Evolutionary conservation across 2,797 vertebrate genomes (phyloP).

Genomic region (Xenopus petersii): DNA sequence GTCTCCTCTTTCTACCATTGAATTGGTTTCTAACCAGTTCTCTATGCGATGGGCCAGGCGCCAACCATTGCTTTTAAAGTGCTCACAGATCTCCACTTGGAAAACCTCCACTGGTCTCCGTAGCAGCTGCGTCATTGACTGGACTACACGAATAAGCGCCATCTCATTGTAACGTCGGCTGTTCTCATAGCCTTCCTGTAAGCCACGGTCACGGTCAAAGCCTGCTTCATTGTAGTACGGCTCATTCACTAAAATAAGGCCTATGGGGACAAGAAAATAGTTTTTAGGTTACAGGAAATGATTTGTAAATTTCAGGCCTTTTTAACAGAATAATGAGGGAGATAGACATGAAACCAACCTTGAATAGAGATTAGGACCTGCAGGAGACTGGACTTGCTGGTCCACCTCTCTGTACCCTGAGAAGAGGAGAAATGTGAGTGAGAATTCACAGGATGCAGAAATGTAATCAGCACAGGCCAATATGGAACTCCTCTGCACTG

Average conservation of each 20-base stretch:
- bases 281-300: neutral
- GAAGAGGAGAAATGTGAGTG: too few relatives aligned
- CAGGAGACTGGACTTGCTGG: constrained; percentile 96
- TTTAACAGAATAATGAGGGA: neutral
- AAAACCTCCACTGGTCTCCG: constrained; percentile 89
- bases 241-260: constrained; percentile 95
- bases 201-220: constrained; percentile 94
- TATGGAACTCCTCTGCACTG: too few relatives aligned
- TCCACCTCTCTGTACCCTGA: constrained; percentile 97
- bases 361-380: constrained; percentile 99
- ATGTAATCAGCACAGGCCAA: too few relatives aligned
- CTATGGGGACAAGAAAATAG: constrained; percentile 57
- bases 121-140: constrained; percentile 93
- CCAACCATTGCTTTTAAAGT: constrained; percentile 85
- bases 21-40: constrained; percentile 87
- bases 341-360: constrained; percentile 66
- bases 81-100: constrained; percentile 89
- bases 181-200: constrained; percentile 98
- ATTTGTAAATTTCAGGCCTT: too few relatives aligned
- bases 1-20: constrained; percentile 71
- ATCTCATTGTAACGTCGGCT: constrained; percentile 99
- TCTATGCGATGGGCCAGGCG: constrained; percentile 88
- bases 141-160: constrained; percentile 95
- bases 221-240: constrained; percentile 98
- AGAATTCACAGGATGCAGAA: too few relatives aligned